A percentile compares a stretch with the other conserved stretches of the same genome.
Evolutionary conservation across 2,797 vertebrate genomes (phyloP).

Genomic region (Enteromius unitaeniatus): DNA sequence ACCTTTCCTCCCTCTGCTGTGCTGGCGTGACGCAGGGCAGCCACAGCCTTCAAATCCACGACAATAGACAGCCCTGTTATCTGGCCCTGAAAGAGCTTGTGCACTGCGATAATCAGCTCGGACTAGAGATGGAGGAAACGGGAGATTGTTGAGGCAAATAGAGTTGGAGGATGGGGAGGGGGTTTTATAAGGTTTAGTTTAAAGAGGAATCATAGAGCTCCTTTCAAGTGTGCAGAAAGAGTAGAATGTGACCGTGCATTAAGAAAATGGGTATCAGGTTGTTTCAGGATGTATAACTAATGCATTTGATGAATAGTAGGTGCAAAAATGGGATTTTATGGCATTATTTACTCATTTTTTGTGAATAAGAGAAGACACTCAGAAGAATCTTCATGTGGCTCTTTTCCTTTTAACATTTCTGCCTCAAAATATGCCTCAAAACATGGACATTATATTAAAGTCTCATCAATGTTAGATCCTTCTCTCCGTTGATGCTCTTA

Average conservation of each 20-base stretch:
- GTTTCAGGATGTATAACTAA: neutral
- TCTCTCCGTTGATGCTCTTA: neutral
- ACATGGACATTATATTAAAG: neutral
- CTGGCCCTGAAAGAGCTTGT: constrained; percentile 65
- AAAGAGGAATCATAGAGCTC: constrained; percentile 26
- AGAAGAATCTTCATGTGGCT: neutral
- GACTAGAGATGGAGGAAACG: constrained; percentile 37
- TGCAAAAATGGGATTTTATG: neutral
- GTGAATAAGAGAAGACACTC: neutral
- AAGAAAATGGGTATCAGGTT: neutral
- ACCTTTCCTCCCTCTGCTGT: constrained; percentile 74
- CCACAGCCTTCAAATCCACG: constrained; percentile 38
- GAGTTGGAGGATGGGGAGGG: constrained; percentile 29
- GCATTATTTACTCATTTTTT: neutral
- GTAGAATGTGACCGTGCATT: constrained; percentile 19
- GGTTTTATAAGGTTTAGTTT: constrained; percentile 31
- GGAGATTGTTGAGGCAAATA: constrained; percentile 30
- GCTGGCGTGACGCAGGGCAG: constrained; percentile 63
- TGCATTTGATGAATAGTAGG: neutral
- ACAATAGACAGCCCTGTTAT: constrained; percentile 69
- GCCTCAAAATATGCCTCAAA: too few relatives aligned
- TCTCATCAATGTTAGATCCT: neutral
- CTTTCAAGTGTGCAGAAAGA: constrained; percentile 2
- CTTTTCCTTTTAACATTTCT: neutral
- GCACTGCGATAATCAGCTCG: constrained; percentile 67